Base-by-base conservation (phyloP, 2,888 invertebrate genomes). In the Merodon equestris region DNA sequence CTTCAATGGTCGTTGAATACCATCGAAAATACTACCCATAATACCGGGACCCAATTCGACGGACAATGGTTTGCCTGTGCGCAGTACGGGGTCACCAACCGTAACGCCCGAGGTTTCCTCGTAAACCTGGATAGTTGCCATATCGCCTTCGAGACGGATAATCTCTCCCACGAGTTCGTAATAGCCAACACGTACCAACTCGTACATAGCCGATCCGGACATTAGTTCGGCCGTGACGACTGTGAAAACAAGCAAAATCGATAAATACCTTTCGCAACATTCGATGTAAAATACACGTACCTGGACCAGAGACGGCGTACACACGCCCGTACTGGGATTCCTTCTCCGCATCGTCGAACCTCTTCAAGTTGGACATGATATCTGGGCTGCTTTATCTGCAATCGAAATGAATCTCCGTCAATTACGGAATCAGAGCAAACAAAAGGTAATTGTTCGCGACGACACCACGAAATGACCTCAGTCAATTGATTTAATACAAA, bases 161-260 rank as follows among this genome's bases (percentile, higher is more conserved):
- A 99, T 99, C 91, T 99, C 99, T 76, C 99, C 99, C 9, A 99
- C 99, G 85, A 99, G 91, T 90, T 99, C 97, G 84, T 93, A 93
- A 90, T 99, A 98, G 0, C 99, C 99, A 34, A 99, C 99, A 83
- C 99, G 94, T 77, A 99, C 99, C 91, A 99, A 89, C 91, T 99
- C 99, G 93, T 99, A 99, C 98, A 99, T 99, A 91, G 99, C 99
- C 10, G 99, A 95, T 67, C 99, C 99, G 67, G 97, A 94, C 99
- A 99, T 99, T 88, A 95, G 95, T 89, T 99, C 97, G 81, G 99
- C 99, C 73, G 98, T 99, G 51, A 99, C 99, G 89, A 99, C 99
- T 98, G 87, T 70, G 15, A 53, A 13, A 48, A n/a, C 7, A 15
- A 13, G 64, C 27, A 51, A 57, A 53, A 63, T 54, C 60, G 48